Evolutionary conservation across 2,797 vertebrate genomes (phyloP).

Genomic region (Bovichtus diacanthus): DNA sequence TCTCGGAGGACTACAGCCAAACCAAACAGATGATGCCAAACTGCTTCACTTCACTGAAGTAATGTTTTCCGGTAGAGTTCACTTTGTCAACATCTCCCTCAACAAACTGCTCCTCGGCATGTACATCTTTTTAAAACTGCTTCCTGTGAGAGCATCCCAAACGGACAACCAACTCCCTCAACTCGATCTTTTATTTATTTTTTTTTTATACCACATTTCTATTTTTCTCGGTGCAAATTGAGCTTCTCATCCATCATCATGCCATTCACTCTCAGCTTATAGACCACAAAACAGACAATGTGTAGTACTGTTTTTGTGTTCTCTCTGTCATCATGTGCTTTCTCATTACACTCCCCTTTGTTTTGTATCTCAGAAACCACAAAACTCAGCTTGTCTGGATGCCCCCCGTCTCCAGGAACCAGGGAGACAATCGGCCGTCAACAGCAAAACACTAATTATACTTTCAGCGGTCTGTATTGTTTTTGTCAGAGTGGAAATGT

Average conservation of each 20-base stretch:
- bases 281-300: slow-evolving; percentile 6
- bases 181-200: too few relatives aligned
- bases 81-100: slow-evolving; percentile 40
- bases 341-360: slow-evolving; percentile 18
- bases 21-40: slow-evolving; percentile 50
- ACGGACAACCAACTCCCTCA: not conserved
- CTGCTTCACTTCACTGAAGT: slow-evolving; percentile 45
- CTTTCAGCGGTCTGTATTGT: slow-evolving; percentile 13
- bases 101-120: slow-evolving; percentile 14
- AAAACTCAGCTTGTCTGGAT: slow-evolving; percentile 7
- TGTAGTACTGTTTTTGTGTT: not conserved
- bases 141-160: slow-evolving; percentile 23
- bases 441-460: slow-evolving; percentile 26
- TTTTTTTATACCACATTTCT: not conserved
- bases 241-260: slow-evolving; percentile 27
- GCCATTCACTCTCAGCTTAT: slow-evolving; percentile 11
- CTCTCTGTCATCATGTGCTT: slow-evolving; percentile 5
- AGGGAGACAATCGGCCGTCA: slow-evolving; percentile 32
- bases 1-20: slow-evolving; percentile 10
- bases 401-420: slow-evolving; percentile 7
- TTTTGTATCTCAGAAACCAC: slow-evolving; percentile 25
- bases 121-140: slow-evolving; percentile 13
- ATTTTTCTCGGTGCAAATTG: slow-evolving; percentile 31
- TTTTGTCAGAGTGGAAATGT: slow-evolving; percentile 47
- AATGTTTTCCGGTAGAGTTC: slow-evolving; percentile 48